Conservation (phyloP, 2,888 invertebrate genomes). For the Yponomeuta plumbellus region DNA sequence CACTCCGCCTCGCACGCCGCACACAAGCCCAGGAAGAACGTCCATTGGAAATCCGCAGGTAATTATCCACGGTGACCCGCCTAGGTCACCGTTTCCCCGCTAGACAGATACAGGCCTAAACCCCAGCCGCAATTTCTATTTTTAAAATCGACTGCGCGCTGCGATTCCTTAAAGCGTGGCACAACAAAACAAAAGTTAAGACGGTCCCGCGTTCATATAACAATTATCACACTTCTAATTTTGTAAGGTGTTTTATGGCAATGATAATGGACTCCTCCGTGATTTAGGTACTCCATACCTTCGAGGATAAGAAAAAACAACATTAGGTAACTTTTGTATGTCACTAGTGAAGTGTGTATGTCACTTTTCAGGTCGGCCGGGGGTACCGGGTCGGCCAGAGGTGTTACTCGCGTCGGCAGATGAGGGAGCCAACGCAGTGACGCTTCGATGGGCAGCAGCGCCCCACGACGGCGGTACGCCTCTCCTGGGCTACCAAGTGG, state of each 20-base stretch:
- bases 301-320: not conserved
- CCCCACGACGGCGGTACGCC: conserved; percentile 91
- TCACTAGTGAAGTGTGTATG: conserved; percentile 23
- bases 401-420: conserved; percentile 83
- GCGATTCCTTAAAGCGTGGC: conserved; percentile 65
- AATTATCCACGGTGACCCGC: conserved; percentile 38
- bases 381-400: conserved; percentile 88
- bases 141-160: conserved; percentile 64
- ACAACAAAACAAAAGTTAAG: conserved; percentile 74
- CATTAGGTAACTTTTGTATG: conserved; percentile 2
- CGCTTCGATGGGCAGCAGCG: conserved; percentile 89
- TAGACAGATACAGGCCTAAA: conserved; percentile 28
- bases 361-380: conserved; percentile 81
- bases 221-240: conserved; percentile 67
- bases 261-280: conserved; percentile 34
- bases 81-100: conserved; percentile 18
- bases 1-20: conserved; percentile 66
- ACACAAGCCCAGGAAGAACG: conserved; percentile 82
- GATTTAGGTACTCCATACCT: not conserved
- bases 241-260: conserved; percentile 59
- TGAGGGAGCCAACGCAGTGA: conserved; percentile 87
- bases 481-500: conserved; percentile 88
- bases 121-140: conserved; percentile 56
- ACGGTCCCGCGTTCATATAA: conserved; percentile 65
- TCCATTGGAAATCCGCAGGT: conserved; percentile 93